Evolutionary conservation across 37 sponge, comb jelly and placozoan species (phyloP), one percentile per base, ranked within the genome.

Genomic region (Spongilla lacustris): DNA sequence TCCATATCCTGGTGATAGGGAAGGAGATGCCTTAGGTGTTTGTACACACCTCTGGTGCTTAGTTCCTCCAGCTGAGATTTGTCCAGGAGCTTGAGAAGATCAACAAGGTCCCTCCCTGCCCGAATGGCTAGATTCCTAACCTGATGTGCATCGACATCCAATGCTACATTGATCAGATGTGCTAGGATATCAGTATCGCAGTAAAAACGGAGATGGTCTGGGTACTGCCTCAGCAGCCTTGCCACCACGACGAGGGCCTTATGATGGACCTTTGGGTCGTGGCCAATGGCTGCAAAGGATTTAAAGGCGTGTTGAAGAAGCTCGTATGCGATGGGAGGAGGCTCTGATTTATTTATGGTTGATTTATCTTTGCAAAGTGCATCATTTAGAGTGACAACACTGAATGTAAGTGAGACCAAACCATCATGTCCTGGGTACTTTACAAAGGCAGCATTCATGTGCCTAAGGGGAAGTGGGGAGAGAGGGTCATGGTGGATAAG

Each of bases 61-160:
- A 91, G 87, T 50, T 79, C 82, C 14, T 69, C 31, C 24, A 91
- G 23, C 36, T 88, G 83, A 2, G 28, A 48, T 21, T 88, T 58
- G 41, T 77, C 76, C 50, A 88, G 71, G 2, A 48, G 76, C 88
- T 82, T 82, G 36, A 88, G 50, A 19, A 38, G 35, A 0, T 10
- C 13, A 35, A 88, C 83, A 48, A 82, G 76, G 38, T 71, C 83
- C 22, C 29, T 66, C 46, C 77, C 88, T 0, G 25, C 38, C 31
- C 49, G 23, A n/a, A 88, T 30, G n/a, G 88, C 83, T 0, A 25
- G 58, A 2, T 49, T 24, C 46, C 36, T 38, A 0, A 75, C 28
- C 1, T 66, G 32, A 9, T 81, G 30, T 2, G 37, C 5, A 0
- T 81, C 82, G 3, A 69, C 67, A 6, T 38, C 70, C 32, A 88